Evolutionary conservation across 2,888 invertebrate genomes (phyloP).

Genomic region (Lithophane socia): DNA sequence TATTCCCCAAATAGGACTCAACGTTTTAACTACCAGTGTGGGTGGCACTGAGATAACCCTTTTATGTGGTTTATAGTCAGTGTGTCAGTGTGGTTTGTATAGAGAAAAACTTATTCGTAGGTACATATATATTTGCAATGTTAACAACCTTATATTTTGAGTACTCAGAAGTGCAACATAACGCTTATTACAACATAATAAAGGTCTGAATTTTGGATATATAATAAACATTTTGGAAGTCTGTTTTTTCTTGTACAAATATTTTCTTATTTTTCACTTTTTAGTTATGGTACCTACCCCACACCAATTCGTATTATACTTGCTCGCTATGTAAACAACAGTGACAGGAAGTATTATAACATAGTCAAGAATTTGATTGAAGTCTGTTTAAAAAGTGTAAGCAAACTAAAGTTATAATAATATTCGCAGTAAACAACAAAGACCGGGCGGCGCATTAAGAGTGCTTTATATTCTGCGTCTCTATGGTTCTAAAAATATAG

Average conservation of each 20-base stretch:
- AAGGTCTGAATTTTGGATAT: not conserved
- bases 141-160: constrained; percentile 27
- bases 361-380: no score
- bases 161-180: constrained; percentile 7
- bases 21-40: constrained; percentile 13
- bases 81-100: no score
- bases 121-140: no score
- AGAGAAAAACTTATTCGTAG: not conserved
- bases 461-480: constrained; percentile 65
- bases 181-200: constrained; percentile 13
- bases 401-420: constrained; percentile 47
- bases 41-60: constrained; percentile 32
- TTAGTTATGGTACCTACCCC: no score
- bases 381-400: constrained; percentile 6
- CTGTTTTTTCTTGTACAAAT: no score
- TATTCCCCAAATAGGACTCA: not conserved
- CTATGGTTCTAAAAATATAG: constrained; percentile 58
- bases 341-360: no score
- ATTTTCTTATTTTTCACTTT: no score
- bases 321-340: no score
- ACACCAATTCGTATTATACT: no score
- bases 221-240: no score
- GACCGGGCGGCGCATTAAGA: constrained; percentile 62
- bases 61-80: not conserved
- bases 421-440: constrained; percentile 60